Percentiles rank a stretch among this genome's conserved stretches.
Evolutionary conservation across 1,140 invertebrate species (phyloP).

Genomic region (Hyles vespertilio): DNA sequence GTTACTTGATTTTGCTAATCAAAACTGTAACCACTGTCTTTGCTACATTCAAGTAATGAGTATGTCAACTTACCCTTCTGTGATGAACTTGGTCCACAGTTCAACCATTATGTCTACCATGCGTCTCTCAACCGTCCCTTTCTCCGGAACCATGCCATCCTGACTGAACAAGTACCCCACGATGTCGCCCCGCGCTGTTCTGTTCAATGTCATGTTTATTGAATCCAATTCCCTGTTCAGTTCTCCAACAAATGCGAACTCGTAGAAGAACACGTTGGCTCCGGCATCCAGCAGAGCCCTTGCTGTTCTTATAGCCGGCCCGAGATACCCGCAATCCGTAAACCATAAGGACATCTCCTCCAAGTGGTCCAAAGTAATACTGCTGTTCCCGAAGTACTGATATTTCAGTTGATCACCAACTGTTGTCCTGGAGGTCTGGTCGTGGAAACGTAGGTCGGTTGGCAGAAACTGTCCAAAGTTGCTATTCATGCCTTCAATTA

Average conservation of each 20-base stretch:
- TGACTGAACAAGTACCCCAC: constrained; percentile 40
- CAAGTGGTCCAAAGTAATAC: constrained; percentile 23
- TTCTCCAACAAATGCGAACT: constrained; percentile 41
- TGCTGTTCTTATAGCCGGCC: constrained; percentile 38
- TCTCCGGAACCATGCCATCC: constrained; percentile 8
- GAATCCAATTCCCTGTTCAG: constrained; percentile 27
- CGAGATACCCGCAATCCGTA: constrained; percentile 43
- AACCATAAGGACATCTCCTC: constrained; percentile 36
- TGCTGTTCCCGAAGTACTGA: constrained; percentile 41
- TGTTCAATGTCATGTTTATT: constrained; percentile 18
- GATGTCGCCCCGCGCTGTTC: constrained; percentile 36
- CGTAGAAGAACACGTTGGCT: constrained; percentile 48
- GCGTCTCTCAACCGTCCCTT: constrained; percentile 17
- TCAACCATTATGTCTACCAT: constrained; percentile 29
- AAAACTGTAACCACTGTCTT: neutral
- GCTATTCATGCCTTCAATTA: constrained; percentile 32
- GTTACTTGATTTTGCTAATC: too few species aligned
- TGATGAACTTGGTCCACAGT: constrained; percentile 46
- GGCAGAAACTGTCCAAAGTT: constrained; percentile 36
- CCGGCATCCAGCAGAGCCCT: constrained; percentile 33
- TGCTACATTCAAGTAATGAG: neutral
- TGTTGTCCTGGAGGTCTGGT: constrained; percentile 18
- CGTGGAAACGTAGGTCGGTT: constrained; percentile 39
- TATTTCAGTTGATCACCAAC: constrained; percentile 27
- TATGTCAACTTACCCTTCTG: constrained; percentile 38